Base-by-base conservation (phyloP, 2,888 invertebrate genomes). In the Monochamus alternatus region DNA sequence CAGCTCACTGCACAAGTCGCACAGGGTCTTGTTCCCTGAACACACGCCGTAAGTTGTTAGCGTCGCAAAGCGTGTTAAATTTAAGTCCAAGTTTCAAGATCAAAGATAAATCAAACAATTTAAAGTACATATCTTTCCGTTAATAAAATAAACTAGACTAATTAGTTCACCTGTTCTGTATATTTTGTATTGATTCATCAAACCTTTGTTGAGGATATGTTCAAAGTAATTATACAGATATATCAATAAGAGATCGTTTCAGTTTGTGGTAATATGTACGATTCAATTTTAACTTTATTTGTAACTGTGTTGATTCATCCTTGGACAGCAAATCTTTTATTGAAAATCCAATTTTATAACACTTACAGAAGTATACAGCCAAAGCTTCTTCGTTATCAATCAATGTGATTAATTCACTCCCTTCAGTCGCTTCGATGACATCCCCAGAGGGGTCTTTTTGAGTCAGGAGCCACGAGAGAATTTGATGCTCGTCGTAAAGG, bases 311-410 rank as follows among this genome's bases (percentile, higher is more conserved):
- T 38, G 38, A 38, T 38, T 38, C 38, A 38, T 38, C 38, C 38
- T 38, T 38, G 38, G 38, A 38, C 38, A 38, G 38, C 38, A 38
- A 38, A 38, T 5, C 4, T 38, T 38, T 38, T 38, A 38, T 7
- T 38, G 4, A 4, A 38, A 38, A 7, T 38, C 7, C 7, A 4
- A 38, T n/a, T 7, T 5, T n/a, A 7, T 12, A 12, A 69, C 77
- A 93, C 96, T 96, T 93, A 97, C 97, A 97, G 89, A 97, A 97
- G 88, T 96, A 97, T 43, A 97, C 95, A 7, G 97, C 97, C 80
- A 97, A 90, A 52, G 96, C 95, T 81, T 94, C 93, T 60, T 95
- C 94, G 77, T 94, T 93, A 85, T 94, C 92, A 81, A 97, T 96
- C 75, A 96, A 88, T 76, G 93, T 91, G 60, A 94, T 88, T 69